Percentiles rank a stretch among this genome's conserved stretches.
Evolutionary conservation across 2,113 vertebrate species (phyloP).

Genomic region (Phalacrocorax pelagicus): DNA sequence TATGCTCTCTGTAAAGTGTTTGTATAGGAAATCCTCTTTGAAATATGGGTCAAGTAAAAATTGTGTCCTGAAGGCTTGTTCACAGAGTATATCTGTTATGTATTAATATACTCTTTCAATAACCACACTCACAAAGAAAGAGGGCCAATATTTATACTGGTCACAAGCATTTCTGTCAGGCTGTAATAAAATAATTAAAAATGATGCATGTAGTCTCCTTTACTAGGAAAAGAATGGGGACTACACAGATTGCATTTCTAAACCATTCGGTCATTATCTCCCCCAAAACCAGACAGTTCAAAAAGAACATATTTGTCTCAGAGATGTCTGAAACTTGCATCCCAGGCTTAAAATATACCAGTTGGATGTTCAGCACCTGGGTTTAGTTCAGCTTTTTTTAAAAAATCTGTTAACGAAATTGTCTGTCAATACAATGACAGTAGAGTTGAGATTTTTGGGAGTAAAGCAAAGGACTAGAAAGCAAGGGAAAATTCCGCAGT

Average conservation of each 20-base stretch:
- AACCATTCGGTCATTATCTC: fast-evolving
- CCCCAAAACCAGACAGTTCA: neutral
- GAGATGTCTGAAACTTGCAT: neutral
- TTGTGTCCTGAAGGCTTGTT: neutral
- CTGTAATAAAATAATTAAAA: neutral
- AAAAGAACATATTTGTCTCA: neutral
- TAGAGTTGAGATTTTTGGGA: neutral
- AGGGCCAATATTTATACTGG: neutral
- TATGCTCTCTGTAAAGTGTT: neutral
- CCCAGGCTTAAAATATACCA: neutral
- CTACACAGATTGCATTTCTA: neutral
- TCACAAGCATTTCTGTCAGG: neutral
- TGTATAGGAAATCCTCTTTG: neutral
- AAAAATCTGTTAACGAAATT: neutral
- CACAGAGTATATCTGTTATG: neutral
- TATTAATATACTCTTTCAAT: neutral
- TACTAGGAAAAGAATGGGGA: neutral
- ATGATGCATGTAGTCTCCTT: neutral
- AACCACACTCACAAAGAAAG: neutral
- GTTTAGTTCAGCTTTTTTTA: neutral
- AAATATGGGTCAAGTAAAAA: conserved; percentile 3
- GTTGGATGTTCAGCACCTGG: neutral
- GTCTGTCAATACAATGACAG: neutral
- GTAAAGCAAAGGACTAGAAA: neutral
- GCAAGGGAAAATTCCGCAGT: neutral